Conservation (phyloP, 2,888 invertebrate species). For the Parnassius glacialis region DNA sequence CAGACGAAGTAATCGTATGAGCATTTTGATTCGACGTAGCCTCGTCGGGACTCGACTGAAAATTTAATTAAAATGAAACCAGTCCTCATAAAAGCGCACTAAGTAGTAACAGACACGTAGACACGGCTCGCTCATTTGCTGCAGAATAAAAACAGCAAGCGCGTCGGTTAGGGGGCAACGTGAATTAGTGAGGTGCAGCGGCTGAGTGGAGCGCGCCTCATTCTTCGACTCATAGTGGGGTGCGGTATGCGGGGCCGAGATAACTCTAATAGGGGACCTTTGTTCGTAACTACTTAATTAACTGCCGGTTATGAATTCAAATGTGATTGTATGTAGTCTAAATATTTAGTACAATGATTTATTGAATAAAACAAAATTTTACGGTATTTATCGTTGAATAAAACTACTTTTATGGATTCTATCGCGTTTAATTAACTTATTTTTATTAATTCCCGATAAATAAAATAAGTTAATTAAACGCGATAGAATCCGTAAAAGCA, state of each 20-base stretch:
- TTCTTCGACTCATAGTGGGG: neutral
- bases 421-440: too few species aligned
- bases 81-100: constrained; percentile 12
- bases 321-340: neutral
- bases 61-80: constrained; percentile 23
- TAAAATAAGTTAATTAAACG: too few species aligned
- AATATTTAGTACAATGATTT: neutral
- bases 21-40: neutral
- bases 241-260: constrained; percentile 5
- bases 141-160: constrained; percentile 13
- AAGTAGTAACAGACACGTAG: constrained; percentile 10
- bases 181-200: constrained; percentile 6
- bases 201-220: constrained; percentile 12
- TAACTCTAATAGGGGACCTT: constrained; percentile 16
- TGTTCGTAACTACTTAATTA: constrained; percentile 21
- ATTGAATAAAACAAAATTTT: too few species aligned
- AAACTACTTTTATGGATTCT: too few species aligned
- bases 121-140: constrained; percentile 17
- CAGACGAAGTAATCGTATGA: neutral
- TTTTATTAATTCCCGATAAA: too few species aligned
- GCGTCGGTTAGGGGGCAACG: neutral
- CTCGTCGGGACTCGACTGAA: constrained; percentile 5
- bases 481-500: too few species aligned
- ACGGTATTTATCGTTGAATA: too few species aligned
- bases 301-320: constrained; percentile 12